A percentile compares a stretch with the other conserved stretches of the same genome.
Conservation (phyloP, 2,797 vertebrate genomes). For the Euphonia xanthogaster region DNA sequence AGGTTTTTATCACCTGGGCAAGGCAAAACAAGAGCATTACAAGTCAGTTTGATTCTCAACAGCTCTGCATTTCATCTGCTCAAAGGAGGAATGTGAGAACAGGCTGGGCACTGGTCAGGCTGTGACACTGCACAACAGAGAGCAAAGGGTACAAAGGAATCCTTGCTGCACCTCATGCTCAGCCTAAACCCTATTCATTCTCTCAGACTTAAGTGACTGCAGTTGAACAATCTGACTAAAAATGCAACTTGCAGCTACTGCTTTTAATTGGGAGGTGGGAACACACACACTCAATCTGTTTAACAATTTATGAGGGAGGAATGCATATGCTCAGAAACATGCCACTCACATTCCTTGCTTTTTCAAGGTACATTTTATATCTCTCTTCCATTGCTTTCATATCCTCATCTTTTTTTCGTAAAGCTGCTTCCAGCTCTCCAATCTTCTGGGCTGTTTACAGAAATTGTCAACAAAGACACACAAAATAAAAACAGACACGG, state of each 20-base stretch:
- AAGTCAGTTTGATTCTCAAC: neutral
- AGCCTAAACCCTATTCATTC: neutral
- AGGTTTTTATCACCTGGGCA: slow-evolving; percentile 90
- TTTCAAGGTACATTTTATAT: slow-evolving; percentile 99
- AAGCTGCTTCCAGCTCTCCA: slow-evolving; percentile 89
- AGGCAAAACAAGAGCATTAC: neutral
- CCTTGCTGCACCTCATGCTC: neutral
- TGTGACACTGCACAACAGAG: neutral
- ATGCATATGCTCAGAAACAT: neutral
- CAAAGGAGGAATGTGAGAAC: neutral
- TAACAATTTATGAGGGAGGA: neutral
- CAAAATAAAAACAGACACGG: neutral
- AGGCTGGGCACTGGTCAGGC: neutral
- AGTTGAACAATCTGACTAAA: neutral
- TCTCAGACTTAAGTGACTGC: neutral
- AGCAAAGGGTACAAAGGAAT: neutral
- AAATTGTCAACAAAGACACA: neutral
- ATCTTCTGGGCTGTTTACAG: slow-evolving; percentile 84
- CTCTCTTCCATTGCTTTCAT: slow-evolving; percentile 99
- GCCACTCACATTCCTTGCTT: slow-evolving; percentile 91
- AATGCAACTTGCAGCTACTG: neutral
- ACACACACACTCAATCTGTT: neutral
- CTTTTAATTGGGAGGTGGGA: neutral
- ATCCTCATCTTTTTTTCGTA: slow-evolving; percentile 97
- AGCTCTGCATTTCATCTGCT: neutral